These are phyloP conservation scores for Cuniculus paca DNA, from an alignment of 2,797 vertebrate genomes.

Conservation along the genomic window DNA sequence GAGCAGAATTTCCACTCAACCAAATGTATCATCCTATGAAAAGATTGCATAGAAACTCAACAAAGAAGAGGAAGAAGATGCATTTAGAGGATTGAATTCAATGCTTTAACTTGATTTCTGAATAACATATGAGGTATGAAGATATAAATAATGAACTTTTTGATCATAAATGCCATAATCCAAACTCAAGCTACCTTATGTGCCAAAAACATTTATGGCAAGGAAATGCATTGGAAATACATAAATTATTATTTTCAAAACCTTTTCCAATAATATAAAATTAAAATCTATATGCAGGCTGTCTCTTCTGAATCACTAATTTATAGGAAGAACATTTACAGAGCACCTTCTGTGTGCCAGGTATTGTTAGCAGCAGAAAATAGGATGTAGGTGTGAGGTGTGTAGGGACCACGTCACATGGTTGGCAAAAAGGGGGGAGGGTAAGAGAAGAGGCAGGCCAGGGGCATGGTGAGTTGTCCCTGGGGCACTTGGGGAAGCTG, in stretches of 20 bases:
- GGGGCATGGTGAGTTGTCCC: background rate
- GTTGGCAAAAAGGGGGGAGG: background rate
- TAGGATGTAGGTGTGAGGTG: fast-evolving
- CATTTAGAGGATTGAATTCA: background rate
- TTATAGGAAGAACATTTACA: background rate
- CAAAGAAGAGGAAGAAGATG: background rate
- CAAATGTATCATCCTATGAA: background rate
- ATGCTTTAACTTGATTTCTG: slow-evolving; percentile 20
- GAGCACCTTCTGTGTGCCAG: background rate
- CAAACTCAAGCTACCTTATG: background rate
- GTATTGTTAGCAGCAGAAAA: too few species aligned
- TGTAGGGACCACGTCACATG: fast-evolving
- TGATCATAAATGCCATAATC: background rate
- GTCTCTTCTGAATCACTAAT: background rate
- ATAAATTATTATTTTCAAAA: slow-evolving; percentile 21
- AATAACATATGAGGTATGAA: background rate
- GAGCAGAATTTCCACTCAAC: slow-evolving; percentile 2
- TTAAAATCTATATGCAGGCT: background rate
- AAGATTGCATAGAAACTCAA: background rate
- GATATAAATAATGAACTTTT: slow-evolving; percentile 2
- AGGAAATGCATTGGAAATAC: slow-evolving; percentile 28
- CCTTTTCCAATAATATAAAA: background rate
- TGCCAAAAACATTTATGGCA: background rate
- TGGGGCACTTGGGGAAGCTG: background rate
- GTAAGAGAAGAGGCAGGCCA: background rate